Conservation (phyloP, 2,888 invertebrate species). For the Parnassius mnemosyne region DNA sequence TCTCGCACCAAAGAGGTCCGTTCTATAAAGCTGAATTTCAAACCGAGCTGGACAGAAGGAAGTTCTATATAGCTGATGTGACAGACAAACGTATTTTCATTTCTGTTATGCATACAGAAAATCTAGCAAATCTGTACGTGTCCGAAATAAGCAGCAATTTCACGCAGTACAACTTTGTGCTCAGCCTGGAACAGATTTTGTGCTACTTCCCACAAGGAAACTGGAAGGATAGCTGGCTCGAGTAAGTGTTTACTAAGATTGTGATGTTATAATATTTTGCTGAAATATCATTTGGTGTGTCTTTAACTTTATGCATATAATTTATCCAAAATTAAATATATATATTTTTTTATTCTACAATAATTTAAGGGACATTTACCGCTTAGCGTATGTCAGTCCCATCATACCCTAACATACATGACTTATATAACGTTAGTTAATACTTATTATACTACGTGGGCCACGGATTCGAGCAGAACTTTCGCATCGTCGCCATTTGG, state of each 20-base stretch:
- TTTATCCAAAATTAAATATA: too few relatives aligned
- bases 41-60: constrained; percentile 81
- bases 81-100: constrained; percentile 89
- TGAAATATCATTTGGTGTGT: too few relatives aligned
- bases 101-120: constrained; percentile 88
- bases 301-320: too few relatives aligned
- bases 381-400: too few relatives aligned
- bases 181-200: constrained; percentile 89
- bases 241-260: constrained; percentile 76
- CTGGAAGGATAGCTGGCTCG: constrained; percentile 90
- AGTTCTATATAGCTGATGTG: constrained; percentile 92
- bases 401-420: too few relatives aligned
- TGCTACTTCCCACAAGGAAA: constrained; percentile 91
- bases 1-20: constrained; percentile 86
- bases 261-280: too few relatives aligned
- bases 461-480: too few relatives aligned
- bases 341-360: too few relatives aligned
- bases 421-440: too few relatives aligned
- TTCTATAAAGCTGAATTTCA: constrained; percentile 89
- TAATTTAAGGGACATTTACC: too few relatives aligned
- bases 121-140: constrained; percentile 88
- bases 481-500: too few relatives aligned
- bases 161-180: constrained; percentile 84
- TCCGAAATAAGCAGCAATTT: constrained; percentile 85
- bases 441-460: too few relatives aligned